These are phyloP conservation scores for Apomyelois bistriatella DNA, from an alignment of 2,888 invertebrate genomes.

Conservation along the genomic window DNA sequence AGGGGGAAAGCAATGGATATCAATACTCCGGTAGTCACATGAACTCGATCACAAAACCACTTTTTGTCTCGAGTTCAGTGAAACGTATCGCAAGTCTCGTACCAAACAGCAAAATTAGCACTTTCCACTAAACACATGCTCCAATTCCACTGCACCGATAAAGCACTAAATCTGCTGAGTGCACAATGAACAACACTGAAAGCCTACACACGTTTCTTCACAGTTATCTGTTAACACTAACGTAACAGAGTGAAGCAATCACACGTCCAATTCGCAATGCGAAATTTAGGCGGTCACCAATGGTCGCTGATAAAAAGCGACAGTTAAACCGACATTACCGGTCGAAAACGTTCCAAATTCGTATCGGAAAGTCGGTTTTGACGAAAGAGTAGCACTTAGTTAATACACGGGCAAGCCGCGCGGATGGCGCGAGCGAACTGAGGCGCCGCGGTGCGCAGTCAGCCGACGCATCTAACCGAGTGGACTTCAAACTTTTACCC, in stretches of 20 bases:
- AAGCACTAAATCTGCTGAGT: conserved; percentile 60
- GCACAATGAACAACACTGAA: conserved; percentile 61
- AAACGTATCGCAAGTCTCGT: conserved; percentile 57
- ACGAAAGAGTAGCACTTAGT: conserved; percentile 29
- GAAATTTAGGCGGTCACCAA: conserved; percentile 60
- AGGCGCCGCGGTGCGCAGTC: conserved; percentile 52
- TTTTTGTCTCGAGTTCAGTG: conserved; percentile 63
- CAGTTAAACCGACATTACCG: conserved; percentile 69
- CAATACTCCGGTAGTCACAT: conserved; percentile 62
- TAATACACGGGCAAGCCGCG: conserved; percentile 71
- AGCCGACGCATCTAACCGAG: conserved; percentile 58
- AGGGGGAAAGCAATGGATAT: conserved; percentile 59
- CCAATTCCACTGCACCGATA: conserved; percentile 65
- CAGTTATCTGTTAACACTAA: conserved; percentile 65
- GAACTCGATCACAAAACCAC: conserved; percentile 63
- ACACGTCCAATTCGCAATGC: conserved; percentile 67
- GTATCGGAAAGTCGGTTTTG: conserved; percentile 48
- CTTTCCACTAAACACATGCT: conserved; percentile 67
- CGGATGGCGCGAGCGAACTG: conserved; percentile 75
- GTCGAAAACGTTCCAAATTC: conserved; percentile 70
- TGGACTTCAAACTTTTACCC: conserved; percentile 75
- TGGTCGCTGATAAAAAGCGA: conserved; percentile 60
- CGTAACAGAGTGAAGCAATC: conserved; percentile 67
- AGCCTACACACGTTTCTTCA: conserved; percentile 69
- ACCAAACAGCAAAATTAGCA: conserved; percentile 58